Percentiles rank a stretch among this genome's conserved stretches.
phyloP scores from a whole-genome alignment of 2,797 vertebrate genomes.

The Avahi laniger region DNA sequence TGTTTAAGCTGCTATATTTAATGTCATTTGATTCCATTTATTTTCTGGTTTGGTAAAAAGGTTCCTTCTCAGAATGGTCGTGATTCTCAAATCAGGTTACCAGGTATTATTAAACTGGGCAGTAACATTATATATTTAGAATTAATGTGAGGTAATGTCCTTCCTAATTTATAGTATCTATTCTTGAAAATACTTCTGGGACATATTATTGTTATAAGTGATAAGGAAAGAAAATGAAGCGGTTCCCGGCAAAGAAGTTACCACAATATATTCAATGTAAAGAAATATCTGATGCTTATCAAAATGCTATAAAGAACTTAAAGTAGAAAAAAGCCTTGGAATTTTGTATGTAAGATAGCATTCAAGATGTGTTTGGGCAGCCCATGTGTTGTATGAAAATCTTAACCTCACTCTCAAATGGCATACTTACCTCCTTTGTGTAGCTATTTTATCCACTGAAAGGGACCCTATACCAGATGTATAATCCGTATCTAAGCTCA shows the following conservation, averaged over 20 bases:
- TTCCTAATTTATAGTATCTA: conserved; percentile 39
- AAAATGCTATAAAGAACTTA: conserved; percentile 14
- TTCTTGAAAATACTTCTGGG: conserved; percentile 16
- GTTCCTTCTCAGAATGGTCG: conserved; percentile 26
- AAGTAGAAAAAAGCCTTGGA: neutral
- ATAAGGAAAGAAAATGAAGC: neutral
- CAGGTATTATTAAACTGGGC: conserved; percentile 54
- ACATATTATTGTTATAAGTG: conserved; percentile 28
- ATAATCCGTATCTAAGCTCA: neutral
- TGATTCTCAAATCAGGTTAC: conserved; percentile 35
- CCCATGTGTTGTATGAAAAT: neutral
- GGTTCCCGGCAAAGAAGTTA: conserved; percentile 29
- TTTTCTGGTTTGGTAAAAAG: conserved; percentile 16
- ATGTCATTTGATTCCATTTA: neutral
- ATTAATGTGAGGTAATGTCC: neutral
- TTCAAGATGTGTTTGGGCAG: conserved; percentile 1
- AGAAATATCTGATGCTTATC: conserved; percentile 28
- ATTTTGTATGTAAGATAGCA: conserved; percentile 6
- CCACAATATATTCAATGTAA: neutral
- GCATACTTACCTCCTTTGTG: neutral
- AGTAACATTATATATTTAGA: conserved; percentile 35
- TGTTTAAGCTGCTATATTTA: neutral
- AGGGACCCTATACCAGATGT: neutral
- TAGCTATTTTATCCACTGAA: neutral
- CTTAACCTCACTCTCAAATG: neutral